phyloP scores from a whole-genome alignment of 2,113 vertebrate genomes.

The Uropsilus gracilis region DNA sequence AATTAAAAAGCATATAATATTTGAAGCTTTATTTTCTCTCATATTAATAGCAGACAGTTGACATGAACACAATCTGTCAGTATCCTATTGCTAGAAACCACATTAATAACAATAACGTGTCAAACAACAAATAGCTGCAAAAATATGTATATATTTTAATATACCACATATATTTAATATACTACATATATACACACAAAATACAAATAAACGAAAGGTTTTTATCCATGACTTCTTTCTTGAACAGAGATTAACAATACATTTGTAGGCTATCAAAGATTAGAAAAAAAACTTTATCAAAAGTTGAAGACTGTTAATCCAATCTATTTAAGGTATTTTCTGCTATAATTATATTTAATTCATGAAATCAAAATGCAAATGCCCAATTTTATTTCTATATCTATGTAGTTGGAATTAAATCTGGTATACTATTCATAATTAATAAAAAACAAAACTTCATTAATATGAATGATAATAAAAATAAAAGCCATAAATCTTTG shows the following conservation, averaged over 20 bases:
- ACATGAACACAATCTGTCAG: not conserved
- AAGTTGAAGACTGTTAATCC: not conserved
- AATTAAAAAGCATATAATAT: constrained; percentile 34
- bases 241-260: not conserved
- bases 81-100: fast-evolving
- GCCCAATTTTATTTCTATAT: not conserved
- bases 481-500: not conserved
- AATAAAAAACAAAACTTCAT: not conserved
- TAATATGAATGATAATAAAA: constrained; percentile 23
- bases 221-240: not conserved
- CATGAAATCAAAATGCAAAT: constrained; percentile 21
- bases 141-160: too few relatives aligned
- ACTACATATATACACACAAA: too few relatives aligned
- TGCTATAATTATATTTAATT: not conserved
- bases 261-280: not conserved
- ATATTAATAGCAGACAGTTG: not conserved
- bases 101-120: not conserved
- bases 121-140: not conserved
- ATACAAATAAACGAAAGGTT: too few relatives aligned
- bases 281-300: not conserved
- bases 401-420: not conserved
- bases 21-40: not conserved
- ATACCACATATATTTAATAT: too few relatives aligned
- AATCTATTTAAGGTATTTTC: not conserved
- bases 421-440: not conserved